A percentile compares a stretch with the other conserved stretches of the same genome.
These are phyloP conservation scores for Lucinisca nassula DNA, from an alignment of 2,888 invertebrate species.

Conservation along the genomic window DNA sequence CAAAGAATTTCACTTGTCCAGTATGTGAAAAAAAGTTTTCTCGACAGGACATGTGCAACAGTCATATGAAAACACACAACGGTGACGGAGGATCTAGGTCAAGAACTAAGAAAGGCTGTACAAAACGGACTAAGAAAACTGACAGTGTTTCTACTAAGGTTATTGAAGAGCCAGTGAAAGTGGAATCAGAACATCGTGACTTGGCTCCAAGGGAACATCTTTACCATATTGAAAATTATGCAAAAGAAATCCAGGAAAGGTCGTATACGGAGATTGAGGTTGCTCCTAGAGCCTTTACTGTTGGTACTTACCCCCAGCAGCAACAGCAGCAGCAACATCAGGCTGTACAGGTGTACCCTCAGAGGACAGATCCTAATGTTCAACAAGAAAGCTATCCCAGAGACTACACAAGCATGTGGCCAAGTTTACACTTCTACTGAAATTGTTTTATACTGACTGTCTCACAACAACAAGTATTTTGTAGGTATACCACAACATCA, in stretches of 20 bases:
- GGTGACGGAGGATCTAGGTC: neutral
- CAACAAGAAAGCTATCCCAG: neutral
- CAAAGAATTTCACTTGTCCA: neutral
- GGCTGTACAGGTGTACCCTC: neutral
- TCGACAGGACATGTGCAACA: conserved; percentile 1
- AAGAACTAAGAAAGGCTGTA: neutral
- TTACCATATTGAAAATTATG: neutral
- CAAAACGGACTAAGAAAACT: neutral
- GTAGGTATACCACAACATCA: too few species aligned
- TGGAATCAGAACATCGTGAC: neutral
- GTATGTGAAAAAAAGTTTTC: neutral
- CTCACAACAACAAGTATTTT: too few species aligned
- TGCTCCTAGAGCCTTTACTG: neutral
- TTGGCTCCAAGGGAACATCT: neutral
- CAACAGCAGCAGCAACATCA: neutral
- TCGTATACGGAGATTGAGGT: neutral
- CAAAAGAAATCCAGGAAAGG: conserved; percentile 3
- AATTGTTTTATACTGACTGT: neutral
- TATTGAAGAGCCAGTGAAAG: neutral
- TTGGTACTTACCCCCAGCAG: neutral
- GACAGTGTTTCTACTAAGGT: neutral
- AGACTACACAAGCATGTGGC: neutral
- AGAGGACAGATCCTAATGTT: neutral
- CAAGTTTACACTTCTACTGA: neutral
- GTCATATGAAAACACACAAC: conserved; percentile 9